Evolutionary conservation across 2,113 vertebrate species (phyloP).

Genomic region (pig (Sus scrofa)): DNA sequence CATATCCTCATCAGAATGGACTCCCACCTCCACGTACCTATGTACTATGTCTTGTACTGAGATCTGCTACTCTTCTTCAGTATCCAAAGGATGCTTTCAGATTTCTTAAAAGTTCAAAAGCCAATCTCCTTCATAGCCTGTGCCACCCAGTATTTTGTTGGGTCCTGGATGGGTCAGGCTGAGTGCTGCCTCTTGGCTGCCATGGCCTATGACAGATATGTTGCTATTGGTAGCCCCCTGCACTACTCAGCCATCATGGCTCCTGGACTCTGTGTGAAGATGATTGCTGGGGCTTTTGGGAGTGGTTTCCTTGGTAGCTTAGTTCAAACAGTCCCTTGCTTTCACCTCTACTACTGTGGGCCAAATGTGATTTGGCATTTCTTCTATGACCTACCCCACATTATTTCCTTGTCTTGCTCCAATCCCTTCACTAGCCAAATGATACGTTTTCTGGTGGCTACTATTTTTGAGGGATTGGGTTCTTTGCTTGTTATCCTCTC

Average conservation of each 20-base stretch:
- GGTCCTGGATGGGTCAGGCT: not conserved
- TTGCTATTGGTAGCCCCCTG: conserved; percentile 5
- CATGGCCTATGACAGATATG: conserved; percentile 55
- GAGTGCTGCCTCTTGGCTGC: not conserved
- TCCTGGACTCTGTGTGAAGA: not conserved
- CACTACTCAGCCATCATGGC: conserved; percentile 45
- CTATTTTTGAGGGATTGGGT: not conserved
- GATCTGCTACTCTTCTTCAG: conserved; percentile 58
- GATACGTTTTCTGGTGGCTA: not conserved
- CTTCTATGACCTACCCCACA: conserved; percentile 42
- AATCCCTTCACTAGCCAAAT: not conserved
- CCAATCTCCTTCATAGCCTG: conserved; percentile 1
- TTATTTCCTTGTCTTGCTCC: conserved; percentile 35
- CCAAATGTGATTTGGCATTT: conserved; percentile 53
- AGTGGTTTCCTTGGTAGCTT: conserved; percentile 25
- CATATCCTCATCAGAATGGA: no score
- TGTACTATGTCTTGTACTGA: conserved; percentile 46
- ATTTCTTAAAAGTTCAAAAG: conserved; percentile 37
- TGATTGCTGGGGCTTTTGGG: not conserved
- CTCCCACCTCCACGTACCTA: not conserved
- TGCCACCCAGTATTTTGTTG: conserved; percentile 14
- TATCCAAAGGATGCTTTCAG: conserved; percentile 39
- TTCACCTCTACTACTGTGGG: conserved; percentile 24
- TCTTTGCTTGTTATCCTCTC: conserved; percentile 37
- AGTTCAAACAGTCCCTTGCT: not conserved